Evolutionary conservation across 2,797 vertebrate genomes (phyloP), one percentile per base, ranked within the genome.

Genomic region (Australoheros facetus): DNA sequence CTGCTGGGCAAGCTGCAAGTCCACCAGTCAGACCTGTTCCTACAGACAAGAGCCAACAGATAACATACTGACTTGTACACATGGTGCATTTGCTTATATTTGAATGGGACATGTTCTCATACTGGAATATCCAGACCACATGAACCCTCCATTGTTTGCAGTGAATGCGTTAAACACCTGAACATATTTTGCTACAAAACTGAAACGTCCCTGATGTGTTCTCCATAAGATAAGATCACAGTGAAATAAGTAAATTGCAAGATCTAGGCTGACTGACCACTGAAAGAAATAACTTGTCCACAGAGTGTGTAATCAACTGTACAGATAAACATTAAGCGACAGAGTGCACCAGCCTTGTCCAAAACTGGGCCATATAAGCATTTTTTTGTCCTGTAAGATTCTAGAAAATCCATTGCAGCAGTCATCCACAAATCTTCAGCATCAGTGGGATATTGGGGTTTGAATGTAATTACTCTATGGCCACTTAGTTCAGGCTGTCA

Each of bases 401-500:
- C 55, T 81, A 57, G n/a, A 83, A 89, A 85, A 90, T 84, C 80
- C 70, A 77, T 55, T 5, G 10, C 79, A 77, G 71, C 75, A 79
- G 53, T 86, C 80, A 85, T 88, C 79, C 82, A 71, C 78, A 85
- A 86, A 91, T 92, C 89, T 93, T 75, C 71, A 85, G 78, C 85
- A 84, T 90, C 91, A 90, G 81, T 79, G 80, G 80, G 88, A 86
- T 87, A 84, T 86, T 85, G 82, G 79, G 88, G 87, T 88, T 90
- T 90, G 90, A 92, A 87, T 91, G 89, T 88, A 93, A 94, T 93
- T 93, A 93, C 87, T 91, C 85, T 84, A 75, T 85, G 89, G 92
- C 79, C 87, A 88, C 89, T 93, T 90, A 90, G 93, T 92, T 90
- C 81, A 85, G 83, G 79, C 90, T 92, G 92, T 93, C 92, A 91